These are phyloP conservation scores for Drosophila lacteicornis DNA, from an alignment of 1,140 invertebrate species.

Conservation along the genomic window DNA sequence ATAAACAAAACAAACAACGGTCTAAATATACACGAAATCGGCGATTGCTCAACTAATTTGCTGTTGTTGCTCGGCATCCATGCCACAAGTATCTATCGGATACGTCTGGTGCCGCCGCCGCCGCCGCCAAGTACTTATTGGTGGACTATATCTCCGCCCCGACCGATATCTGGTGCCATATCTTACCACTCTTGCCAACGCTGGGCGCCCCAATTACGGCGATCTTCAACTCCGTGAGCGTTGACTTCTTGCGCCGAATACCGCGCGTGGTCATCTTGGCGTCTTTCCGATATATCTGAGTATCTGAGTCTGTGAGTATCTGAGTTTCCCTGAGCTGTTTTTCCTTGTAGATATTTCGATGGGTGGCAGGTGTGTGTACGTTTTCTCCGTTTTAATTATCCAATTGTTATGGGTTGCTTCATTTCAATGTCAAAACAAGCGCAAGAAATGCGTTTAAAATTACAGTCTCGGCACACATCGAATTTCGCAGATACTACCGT, in stretches of 20 bases:
- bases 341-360: constrained; percentile 4
- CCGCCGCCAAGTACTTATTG: constrained; percentile 15
- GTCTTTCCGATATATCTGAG: constrained; percentile 7
- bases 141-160: not conserved
- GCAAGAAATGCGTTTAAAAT: constrained; percentile 69
- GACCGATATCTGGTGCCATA: constrained; percentile 5
- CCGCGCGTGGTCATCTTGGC: constrained; percentile 88
- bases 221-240: constrained; percentile 94
- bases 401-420: constrained; percentile 48
- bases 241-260: constrained; percentile 94
- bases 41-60: constrained; percentile 83
- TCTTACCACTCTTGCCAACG: constrained; percentile 94
- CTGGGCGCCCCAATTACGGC: constrained; percentile 93
- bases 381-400: constrained; percentile 63
- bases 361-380: constrained; percentile 54
- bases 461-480: constrained; percentile 47
- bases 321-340: constrained; percentile 7
- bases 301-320: not conserved
- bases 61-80: constrained; percentile 72
- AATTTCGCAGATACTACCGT: constrained; percentile 23
- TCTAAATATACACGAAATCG: constrained; percentile 78
- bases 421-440: constrained; percentile 76
- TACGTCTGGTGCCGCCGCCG: constrained; percentile 15
- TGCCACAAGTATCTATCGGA: constrained; percentile 45
- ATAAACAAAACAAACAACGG: constrained; percentile 81